These are phyloP conservation scores for Trichonephila inaurata DNA, from an alignment of 1,140 invertebrate species.

Conservation along the genomic window DNA sequence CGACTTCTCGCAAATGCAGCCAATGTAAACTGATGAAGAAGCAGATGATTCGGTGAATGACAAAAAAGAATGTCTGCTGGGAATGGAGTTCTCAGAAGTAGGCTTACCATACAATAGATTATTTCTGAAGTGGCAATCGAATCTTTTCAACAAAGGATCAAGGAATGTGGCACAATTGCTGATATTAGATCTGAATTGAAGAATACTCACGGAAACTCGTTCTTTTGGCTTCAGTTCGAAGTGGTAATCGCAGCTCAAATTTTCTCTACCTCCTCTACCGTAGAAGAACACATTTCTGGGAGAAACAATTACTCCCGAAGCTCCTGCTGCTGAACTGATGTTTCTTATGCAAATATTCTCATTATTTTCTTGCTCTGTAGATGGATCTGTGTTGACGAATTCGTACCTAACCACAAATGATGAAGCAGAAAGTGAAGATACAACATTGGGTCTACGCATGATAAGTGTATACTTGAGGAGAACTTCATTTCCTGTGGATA, in stretches of 20 bases:
- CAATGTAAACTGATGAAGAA: slow-evolving; percentile 86
- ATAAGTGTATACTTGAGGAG: slow-evolving; percentile 69
- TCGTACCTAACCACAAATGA: slow-evolving; percentile 78
- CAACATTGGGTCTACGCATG: slow-evolving; percentile 72
- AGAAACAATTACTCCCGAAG: slow-evolving; percentile 57
- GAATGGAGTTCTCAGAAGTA: background rate
- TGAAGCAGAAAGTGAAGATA: slow-evolving; percentile 56
- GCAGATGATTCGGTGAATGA: slow-evolving; percentile 80
- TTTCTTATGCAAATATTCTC: slow-evolving; percentile 45
- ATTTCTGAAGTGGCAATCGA: slow-evolving; percentile 57
- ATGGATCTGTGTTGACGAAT: slow-evolving; percentile 77
- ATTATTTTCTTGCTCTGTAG: slow-evolving; percentile 43
- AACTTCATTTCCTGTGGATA: slow-evolving; percentile 76
- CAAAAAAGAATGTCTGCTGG: slow-evolving; percentile 46
- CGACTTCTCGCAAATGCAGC: slow-evolving; percentile 56
- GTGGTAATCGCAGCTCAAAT: slow-evolving; percentile 77
- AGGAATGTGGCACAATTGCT: slow-evolving; percentile 56
- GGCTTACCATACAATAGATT: background rate
- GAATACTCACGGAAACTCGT: slow-evolving; percentile 67
- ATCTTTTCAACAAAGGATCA: slow-evolving; percentile 62
- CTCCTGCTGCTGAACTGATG: background rate
- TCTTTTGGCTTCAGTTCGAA: slow-evolving; percentile 72
- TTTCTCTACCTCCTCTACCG: slow-evolving; percentile 77
- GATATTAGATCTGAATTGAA: slow-evolving; percentile 63
- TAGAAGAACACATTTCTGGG: slow-evolving; percentile 78